A percentile compares a stretch with the other conserved stretches of the same genome.
phyloP scores from a whole-genome alignment of 2,888 invertebrate species.

The Chrysomela aeneicollis region DNA sequence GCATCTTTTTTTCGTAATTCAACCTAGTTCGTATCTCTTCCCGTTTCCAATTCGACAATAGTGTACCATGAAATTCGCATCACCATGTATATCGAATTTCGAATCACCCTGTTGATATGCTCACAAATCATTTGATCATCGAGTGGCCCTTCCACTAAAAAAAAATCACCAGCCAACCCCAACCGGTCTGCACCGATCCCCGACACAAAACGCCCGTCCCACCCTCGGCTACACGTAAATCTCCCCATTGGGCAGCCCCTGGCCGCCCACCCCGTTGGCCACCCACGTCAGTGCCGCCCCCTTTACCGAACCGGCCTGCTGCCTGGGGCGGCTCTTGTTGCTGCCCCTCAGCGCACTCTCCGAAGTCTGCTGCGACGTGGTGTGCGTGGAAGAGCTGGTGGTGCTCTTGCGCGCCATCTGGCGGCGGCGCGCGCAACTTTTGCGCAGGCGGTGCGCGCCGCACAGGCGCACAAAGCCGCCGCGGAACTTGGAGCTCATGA shows the following conservation, averaged over 20 bases:
- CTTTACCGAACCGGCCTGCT: conserved; percentile 50
- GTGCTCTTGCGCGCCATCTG: conserved; percentile 73
- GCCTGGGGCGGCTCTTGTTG: conserved; percentile 54
- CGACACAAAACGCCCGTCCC: background rate
- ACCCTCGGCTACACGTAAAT: conserved; percentile 51
- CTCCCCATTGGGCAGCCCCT: conserved; percentile 52
- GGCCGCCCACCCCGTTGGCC: conserved; percentile 46
- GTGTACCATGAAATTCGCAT: too few relatives aligned
- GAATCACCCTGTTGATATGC: too few relatives aligned
- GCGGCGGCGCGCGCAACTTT: conserved; percentile 57
- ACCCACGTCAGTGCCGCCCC: conserved; percentile 51
- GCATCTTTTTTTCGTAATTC: too few relatives aligned
- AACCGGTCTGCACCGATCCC: too few relatives aligned
- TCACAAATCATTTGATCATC: too few relatives aligned
- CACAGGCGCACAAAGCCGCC: conserved; percentile 78
- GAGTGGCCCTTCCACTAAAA: too few relatives aligned
- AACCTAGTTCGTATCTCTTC: too few relatives aligned
- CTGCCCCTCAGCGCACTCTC: conserved; percentile 72
- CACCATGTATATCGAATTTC: too few relatives aligned
- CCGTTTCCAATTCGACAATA: too few relatives aligned
- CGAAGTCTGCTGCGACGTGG: conserved; percentile 69
- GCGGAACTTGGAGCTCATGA: conserved; percentile 91
- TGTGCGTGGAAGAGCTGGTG: conserved; percentile 65
- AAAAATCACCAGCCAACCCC: too few relatives aligned
- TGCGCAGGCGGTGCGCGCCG: conserved; percentile 55